Evolutionary conservation across 2,113 vertebrate genomes (phyloP), one percentile per base, ranked within the genome.

Genomic region (Clarias gariepinus): DNA sequence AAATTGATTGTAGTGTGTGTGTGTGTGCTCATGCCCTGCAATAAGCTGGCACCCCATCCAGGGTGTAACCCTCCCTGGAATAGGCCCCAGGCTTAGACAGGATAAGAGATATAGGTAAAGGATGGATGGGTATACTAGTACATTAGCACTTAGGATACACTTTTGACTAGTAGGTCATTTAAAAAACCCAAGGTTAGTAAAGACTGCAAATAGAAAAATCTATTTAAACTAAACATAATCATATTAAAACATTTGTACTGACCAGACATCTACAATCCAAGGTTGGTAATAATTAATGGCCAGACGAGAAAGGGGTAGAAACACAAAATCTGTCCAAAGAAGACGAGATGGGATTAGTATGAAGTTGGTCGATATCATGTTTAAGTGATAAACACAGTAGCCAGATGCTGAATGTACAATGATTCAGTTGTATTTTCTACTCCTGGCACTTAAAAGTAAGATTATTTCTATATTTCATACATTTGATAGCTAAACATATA

Each of bases 391-490:
- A 36, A 71, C 18, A 41, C 7, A 36, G 68, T 25, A 74, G 21
- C 33, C 69, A 71, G 47, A 52, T 15, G 41, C 73, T 3, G 23
- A n/a, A 53, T n/a, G 47, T 53, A 80, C 85, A 86, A 80, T 86
- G 76, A 77, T 66, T 55, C 23, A n/a, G 15, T 30, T 86, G 63
- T 80, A 80, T 80, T 21, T 11, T 80, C 63, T 74, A 66, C 47
- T 76, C 23, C 28, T 63, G 25, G 71, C 78, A 60, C 36, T 13
- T n/a, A 58, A 58, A 13, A 76, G 19, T 71, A 47, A 10, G 74
- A 69, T 53, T 61, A 30, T 47, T n/a, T 30, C n/a, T 33, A 5
- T 6, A 58, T 60, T 23, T 71, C 18, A 30, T 23, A 53, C 2
- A 18, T 28, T 28, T 57, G 2, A 55, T 25, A 28, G 41, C 73